Base-by-base conservation (phyloP, 2,888 invertebrate genomes). In the Achlya flavicornis region DNA sequence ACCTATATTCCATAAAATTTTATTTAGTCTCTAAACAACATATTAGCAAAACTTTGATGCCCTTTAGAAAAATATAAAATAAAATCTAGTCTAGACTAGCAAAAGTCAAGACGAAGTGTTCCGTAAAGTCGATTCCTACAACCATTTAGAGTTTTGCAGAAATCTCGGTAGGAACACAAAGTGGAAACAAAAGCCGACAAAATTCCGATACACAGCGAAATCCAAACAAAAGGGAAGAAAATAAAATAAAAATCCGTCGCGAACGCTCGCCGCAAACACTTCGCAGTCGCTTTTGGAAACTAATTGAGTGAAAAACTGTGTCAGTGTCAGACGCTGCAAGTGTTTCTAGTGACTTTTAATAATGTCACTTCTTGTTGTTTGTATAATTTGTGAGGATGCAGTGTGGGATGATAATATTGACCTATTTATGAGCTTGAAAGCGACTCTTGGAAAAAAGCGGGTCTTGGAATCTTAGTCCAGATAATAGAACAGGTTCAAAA, bases 281-380 rank as follows among this genome's bases (percentile, higher is more conserved):
- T 53, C 19, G 53, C 53, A 53, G 19, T 53, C 53, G 53, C 53
- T 16, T 53, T 53, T 53, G 53, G 63, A 32, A 64, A 60, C 66
- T 70, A 77, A 72, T 73, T 74, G 72, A 66, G 70, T 73, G 75
- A 70, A 66, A 77, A 70, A 70, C 68, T 65, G 61, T 72, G 71
- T 77, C 71, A 72, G 61, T 53, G 53, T 53, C 53, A 53, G 53
- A 53, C 10, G 3, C 8, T 53, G 19, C 53, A 53, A 53, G 53
- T 53, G 53, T 53, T 53, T 53, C 53, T 53, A 14, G 53, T 53
- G 7, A 19, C 53, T 8, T 53, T 53, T 53, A 53, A 53, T 53
- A 53, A 53, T 19, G 19, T 10, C 53, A n/a, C 53, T 19, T 6
- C 14, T 10, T 53, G 53, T 53, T 1, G 16, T 53, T n/a, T 46